Base-by-base conservation (phyloP, 2,888 invertebrate species). In the Malthinus seriepunctatus region DNA sequence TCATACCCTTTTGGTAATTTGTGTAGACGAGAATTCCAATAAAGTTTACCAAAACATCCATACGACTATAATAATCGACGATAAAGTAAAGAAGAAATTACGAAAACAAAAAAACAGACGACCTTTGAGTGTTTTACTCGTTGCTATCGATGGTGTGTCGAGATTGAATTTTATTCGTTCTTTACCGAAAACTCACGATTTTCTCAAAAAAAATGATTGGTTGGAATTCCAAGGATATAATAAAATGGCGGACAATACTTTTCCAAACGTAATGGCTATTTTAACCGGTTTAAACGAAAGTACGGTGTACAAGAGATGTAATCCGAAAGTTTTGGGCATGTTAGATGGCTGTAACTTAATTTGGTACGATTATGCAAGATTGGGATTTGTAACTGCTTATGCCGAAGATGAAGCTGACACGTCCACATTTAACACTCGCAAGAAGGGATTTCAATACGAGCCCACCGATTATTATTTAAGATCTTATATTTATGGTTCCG, bases 61-160 rank as follows among this genome's bases (percentile, higher is more conserved):
- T 71, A 77, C 84, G 1, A 78, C 84, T 38, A 74, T 87, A 8
- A 55, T 48, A 68, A 73, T 85, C 71, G 74, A 81, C 61, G 65
- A 80, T 65, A 76, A 80, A 64, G 74, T 87, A 52, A 76, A 83
- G 63, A 76, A 83, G 64, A 73, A 82, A 69, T 15, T 49, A 10
- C 14, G 15, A 9, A 46, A 46, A 46, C 15, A 46, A 31, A 56
- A 62, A 68, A 32, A 66, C 62, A 32, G 70, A 70, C 31, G 12
- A 46, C 79, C 79, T 39, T 76, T 87, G n/a, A 90, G 87, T 72
- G 86, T 95, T 0, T 76, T 95, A 31, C 80, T 94, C 73, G 74
- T 96, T 12, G 95, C 94, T 34, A 87, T 95, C 68, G 94, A 95
- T 73, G 91, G 92, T 44, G 87, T 95, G 69, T 94, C 94, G 0